Base-by-base conservation (phyloP, 2,113 vertebrate genomes). In the Symphodus melops region DNA sequence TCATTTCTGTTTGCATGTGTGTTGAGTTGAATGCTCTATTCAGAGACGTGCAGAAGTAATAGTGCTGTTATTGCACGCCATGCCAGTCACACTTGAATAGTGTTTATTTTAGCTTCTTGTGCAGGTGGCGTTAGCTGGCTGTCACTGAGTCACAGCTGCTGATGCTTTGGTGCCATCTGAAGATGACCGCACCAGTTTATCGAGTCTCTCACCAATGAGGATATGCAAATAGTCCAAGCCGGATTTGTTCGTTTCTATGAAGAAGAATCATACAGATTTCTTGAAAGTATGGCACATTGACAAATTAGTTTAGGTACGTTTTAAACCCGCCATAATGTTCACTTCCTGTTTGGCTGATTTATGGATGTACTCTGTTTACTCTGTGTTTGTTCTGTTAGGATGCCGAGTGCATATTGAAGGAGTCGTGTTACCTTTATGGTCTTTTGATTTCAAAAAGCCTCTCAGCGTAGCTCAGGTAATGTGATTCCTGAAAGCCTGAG, bases 351-450 rank as follows among this genome's bases (percentile, higher is more conserved):
- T 49, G 13, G 36, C 28, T 8, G 23, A 28, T 65, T 60, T 70
- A 74, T 9, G 60, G 72, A 62, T 11, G 53, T 25, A 25, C 25
- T 25, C 2, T 92, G 80, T 82, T 85, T 48, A 55, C 70, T 76
- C 75, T 54, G 28, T 72, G 72, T 81, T 63, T 53, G 14, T 64
- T 59, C 62, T 80, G 71, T 79, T 60, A 72, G 65, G 51, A 78
- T 75, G 65, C 63, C 25, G 62, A 70, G 77, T 84, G 79, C 83
- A 77, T 91, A 82, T 73, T 84, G 39, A 66, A 67, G 73, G 74
- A 86, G 68, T 93, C 85, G 61, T 55, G 59, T 94, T 92, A 86
- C 89, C 77, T 83, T 92, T 82, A 87, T 88, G 84, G 73, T 74
- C 72, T 77, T 88, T 90, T 78, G 59, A 69, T 88, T 88, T 82